phyloP scores from a whole-genome alignment of 2,888 invertebrate species.

The Amphipoea lucens region DNA sequence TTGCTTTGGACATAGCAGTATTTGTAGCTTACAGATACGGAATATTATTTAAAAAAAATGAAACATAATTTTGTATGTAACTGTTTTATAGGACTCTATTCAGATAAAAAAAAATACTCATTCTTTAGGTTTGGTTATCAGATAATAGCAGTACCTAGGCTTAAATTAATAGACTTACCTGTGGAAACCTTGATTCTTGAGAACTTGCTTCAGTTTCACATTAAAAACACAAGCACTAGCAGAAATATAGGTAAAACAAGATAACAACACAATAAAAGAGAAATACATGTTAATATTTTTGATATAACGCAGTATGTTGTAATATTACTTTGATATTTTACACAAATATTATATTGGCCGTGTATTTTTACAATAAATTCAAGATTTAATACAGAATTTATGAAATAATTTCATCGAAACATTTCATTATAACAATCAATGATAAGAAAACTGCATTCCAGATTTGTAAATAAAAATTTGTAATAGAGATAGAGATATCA shows the following conservation, averaged over 20 bases:
- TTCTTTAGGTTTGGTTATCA: too few relatives aligned
- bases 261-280: slow-evolving; percentile 39
- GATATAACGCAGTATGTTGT: not conserved
- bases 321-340: not conserved
- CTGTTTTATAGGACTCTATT: too few relatives aligned
- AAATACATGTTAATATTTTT: slow-evolving; percentile 13
- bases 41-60: not conserved
- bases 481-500: slow-evolving; percentile 1
- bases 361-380: not conserved
- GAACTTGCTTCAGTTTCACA: slow-evolving; percentile 76
- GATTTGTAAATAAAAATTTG: not conserved
- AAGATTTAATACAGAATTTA: slow-evolving; percentile 17
- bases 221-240: slow-evolving; percentile 76
- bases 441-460: slow-evolving; percentile 8
- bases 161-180: slow-evolving; percentile 73
- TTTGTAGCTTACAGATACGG: too few relatives aligned
- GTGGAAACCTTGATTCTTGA: slow-evolving; percentile 83
- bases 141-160: too few relatives aligned
- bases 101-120: too few relatives aligned
- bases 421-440: not conserved
- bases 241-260: slow-evolving; percentile 59
- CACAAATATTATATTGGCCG: not conserved
- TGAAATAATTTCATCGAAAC: slow-evolving; percentile 2
- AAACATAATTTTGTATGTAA: too few relatives aligned
- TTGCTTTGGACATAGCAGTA: not conserved